Evolutionary conservation across 1,140 invertebrate species (phyloP), one percentile per base, ranked within the genome.

Genomic region (Pachypeltis micranthus): DNA sequence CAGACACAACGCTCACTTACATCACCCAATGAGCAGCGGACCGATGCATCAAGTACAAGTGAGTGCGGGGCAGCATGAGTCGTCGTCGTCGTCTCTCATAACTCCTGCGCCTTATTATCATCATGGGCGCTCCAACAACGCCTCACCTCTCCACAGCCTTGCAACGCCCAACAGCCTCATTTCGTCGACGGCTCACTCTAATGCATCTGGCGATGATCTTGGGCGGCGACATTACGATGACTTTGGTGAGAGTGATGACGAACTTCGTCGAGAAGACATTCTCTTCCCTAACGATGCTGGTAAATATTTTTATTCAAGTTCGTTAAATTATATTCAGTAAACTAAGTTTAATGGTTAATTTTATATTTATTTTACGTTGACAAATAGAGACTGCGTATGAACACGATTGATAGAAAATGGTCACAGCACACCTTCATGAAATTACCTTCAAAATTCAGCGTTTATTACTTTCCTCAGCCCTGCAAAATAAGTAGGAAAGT

Each of bases 241-340:
- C 72, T 88, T 88, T 70, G 79, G 80, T 69, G 90, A 92, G 74
- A 91, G 88, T 71, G 91, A 94, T 74, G 91, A 94, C 73, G 91
- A 94, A 72, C 79, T 93, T 63, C 82, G 87, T 65, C 80, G 85
- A 68, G 91, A 93, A 73, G 87, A 91, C 71, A 93, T 93, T 70
- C 85, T 85, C 73, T 93, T 93, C 75, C 80, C 84, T 60, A 81
- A 81, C 23, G 86, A 88, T 72, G 80, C 81, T 75, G 86, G 85
- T 83, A 74, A 74, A 75, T 73, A 58, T 12, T 59, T 59, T 39
- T 16, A 14, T 44, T 59, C 4, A 31, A 12, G 16, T 59, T 59
- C 19, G n/a, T n/a, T n/a, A n/a, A n/a, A n/a, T n/a, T n/a, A 44
- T 44, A 44, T 10, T 12, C 34, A 44, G 34, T 10, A 44, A 12